Percentiles rank a stretch among this genome's conserved stretches.
phyloP scores from a whole-genome alignment of 2,888 invertebrate genomes.

The Lamellibrachia satsuma region DNA sequence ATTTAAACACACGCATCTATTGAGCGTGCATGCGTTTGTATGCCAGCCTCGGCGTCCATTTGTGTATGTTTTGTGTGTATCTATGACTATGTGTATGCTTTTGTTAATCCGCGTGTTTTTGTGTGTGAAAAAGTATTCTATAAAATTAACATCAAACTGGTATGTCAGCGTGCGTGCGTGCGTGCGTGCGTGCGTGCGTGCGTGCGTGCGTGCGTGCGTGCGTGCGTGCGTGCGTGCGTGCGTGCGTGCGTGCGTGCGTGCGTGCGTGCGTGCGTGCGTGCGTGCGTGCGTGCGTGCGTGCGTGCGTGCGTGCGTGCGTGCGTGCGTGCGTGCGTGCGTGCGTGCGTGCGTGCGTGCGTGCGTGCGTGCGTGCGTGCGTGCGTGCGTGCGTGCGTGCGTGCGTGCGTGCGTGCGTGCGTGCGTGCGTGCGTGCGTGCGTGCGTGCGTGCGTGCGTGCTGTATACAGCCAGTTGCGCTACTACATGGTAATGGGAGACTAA shows the following conservation, averaged over 20 bases:
- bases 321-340: conserved; percentile 14
- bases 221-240: conserved; percentile 18
- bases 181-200: conserved; percentile 14
- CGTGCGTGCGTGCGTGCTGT: conserved; percentile 9
- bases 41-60: no score
- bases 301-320: conserved; percentile 14
- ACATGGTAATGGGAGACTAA: no score
- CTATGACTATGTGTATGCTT: no score
- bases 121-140: no score
- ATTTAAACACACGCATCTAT: no score
- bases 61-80: no score
- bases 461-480: no score
- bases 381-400: conserved; percentile 18
- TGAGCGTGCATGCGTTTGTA: no score
- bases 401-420: conserved; percentile 18
- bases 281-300: conserved; percentile 18
- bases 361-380: conserved; percentile 14
- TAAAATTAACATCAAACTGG: no score
- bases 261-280: conserved; percentile 14
- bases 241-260: conserved; percentile 14
- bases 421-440: conserved; percentile 13
- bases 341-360: conserved; percentile 18
- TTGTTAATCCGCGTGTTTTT: no score
- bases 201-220: conserved; percentile 14
- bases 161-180: not conserved